These are phyloP conservation scores for Cyclophora albipunctata DNA, from an alignment of 2,888 invertebrate genomes.

Conservation along the genomic window DNA sequence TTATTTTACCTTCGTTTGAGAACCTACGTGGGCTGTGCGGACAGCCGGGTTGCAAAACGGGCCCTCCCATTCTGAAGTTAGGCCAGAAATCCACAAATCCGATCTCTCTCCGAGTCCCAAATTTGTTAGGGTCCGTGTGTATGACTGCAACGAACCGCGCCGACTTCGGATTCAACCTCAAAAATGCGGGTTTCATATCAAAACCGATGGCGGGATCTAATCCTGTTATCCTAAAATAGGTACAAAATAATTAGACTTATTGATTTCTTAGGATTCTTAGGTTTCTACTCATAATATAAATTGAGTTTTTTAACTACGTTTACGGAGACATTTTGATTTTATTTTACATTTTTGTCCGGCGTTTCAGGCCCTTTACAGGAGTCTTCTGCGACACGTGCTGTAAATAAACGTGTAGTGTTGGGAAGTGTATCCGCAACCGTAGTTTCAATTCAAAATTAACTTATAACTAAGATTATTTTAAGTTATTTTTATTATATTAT, in stretches of 20 bases:
- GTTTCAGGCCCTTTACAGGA: no score
- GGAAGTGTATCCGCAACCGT: no score
- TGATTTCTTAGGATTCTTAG: neutral
- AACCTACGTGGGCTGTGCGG: slow-evolving; percentile 29
- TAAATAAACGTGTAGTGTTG: no score
- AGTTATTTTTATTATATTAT: no score
- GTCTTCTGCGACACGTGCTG: no score
- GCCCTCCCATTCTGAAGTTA: slow-evolving; percentile 40
- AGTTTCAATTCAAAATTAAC: no score
- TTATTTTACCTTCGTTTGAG: slow-evolving; percentile 39
- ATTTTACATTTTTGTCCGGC: no score
- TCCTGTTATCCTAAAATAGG: slow-evolving; percentile 48
- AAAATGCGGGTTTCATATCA: slow-evolving; percentile 32
- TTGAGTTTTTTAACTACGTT: no score
- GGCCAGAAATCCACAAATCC: slow-evolving; percentile 65
- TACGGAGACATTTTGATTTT: no score
- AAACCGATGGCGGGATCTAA: slow-evolving; percentile 56
- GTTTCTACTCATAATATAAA: neutral
- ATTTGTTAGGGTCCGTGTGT: slow-evolving; percentile 56
- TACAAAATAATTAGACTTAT: neutral
- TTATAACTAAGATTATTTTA: no score
- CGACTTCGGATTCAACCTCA: slow-evolving; percentile 40
- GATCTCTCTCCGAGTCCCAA: slow-evolving; percentile 36
- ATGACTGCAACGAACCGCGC: slow-evolving; percentile 46
- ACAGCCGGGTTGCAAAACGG: slow-evolving; percentile 55